phyloP scores from a whole-genome alignment of 2,888 invertebrate species.

The Omphaloscelis lunosa region DNA sequence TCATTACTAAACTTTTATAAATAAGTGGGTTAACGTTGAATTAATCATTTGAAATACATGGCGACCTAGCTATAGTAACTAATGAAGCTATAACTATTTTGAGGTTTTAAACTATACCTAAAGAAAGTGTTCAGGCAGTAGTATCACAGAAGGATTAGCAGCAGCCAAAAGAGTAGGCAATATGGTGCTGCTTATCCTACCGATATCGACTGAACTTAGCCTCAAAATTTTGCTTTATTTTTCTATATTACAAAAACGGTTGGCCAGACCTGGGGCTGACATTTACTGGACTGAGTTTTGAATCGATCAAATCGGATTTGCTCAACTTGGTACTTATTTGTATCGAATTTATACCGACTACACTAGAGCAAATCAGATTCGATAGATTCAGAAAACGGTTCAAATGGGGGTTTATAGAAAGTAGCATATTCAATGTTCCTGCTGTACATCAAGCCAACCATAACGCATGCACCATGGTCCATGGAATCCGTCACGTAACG shows the following conservation, averaged over 20 bases:
- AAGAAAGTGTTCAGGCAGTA: neutral
- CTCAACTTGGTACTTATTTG: neutral
- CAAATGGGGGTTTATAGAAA: slow-evolving; percentile 23
- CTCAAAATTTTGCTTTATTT: neutral
- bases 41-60: neutral
- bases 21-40: neutral
- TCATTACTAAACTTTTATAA: neutral
- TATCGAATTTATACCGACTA: neutral
- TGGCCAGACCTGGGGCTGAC: neutral
- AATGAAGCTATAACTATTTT: slow-evolving; percentile 6
- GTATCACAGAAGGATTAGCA: neutral
- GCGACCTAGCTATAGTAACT: slow-evolving; percentile 16
- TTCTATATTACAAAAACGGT: neutral
- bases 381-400: neutral
- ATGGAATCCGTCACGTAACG: slow-evolving; percentile 52
- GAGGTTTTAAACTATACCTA: neutral
- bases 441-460: slow-evolving; percentile 44
- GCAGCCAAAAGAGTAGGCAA: neutral
- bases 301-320: neutral
- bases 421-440: slow-evolving; percentile 63
- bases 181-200: too few species aligned
- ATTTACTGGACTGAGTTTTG: neutral
- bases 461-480: slow-evolving; percentile 69
- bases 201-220: neutral
- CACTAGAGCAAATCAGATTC: neutral